Conservation (phyloP, 2,797 vertebrate genomes). For the Columba guinea region DNA sequence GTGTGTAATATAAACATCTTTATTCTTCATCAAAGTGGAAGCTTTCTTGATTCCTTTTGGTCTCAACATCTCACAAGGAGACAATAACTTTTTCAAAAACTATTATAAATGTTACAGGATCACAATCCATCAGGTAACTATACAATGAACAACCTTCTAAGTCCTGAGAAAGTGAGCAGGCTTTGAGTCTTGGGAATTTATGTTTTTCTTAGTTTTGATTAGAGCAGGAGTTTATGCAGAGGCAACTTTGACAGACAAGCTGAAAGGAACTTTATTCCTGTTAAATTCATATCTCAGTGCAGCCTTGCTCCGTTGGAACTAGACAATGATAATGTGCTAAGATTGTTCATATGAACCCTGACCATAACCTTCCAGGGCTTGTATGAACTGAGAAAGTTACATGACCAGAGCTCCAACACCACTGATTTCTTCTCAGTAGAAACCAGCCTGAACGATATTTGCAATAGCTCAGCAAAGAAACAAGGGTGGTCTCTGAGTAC, state of each 20-base stretch:
- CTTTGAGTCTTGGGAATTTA: background rate
- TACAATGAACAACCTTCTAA: background rate
- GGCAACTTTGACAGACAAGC: background rate
- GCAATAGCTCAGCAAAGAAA: background rate
- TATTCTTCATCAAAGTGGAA: background rate
- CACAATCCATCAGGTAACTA: background rate
- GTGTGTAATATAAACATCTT: background rate
- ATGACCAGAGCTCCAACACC: background rate
- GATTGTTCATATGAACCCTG: background rate
- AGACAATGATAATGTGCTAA: background rate
- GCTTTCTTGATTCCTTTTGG: background rate
- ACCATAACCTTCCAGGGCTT: background rate
- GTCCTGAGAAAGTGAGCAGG: background rate
- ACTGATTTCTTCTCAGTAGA: background rate
- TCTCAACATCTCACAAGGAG: background rate
- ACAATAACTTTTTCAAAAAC: background rate
- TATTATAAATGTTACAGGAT: background rate
- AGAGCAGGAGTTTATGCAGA: background rate
- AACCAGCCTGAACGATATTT: background rate
- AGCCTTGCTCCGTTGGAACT: background rate
- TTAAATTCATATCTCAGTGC: background rate
- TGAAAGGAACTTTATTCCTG: background rate
- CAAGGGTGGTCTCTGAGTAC: background rate
- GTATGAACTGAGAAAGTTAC: background rate
- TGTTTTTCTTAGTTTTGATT: background rate